A percentile compares a stretch with the other conserved stretches of the same genome.
Evolutionary conservation across 2,888 invertebrate genomes (phyloP).

Genomic region (Pristionchus arcanus): DNA sequence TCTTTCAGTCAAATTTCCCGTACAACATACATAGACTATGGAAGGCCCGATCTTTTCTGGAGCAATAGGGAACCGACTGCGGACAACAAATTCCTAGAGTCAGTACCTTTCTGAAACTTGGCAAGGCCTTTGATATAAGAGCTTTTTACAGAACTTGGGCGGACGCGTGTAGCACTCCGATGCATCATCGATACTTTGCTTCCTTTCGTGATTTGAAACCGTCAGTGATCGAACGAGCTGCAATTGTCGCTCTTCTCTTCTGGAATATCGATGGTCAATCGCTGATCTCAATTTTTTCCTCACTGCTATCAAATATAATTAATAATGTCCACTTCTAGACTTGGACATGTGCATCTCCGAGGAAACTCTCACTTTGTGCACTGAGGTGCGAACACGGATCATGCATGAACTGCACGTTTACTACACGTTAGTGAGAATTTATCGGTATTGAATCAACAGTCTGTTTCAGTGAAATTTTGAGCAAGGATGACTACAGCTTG

Average conservation of each 20-base stretch:
- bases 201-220: not conserved
- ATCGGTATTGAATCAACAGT: not conserved
- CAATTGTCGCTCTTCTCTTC: slow-evolving; percentile 2
- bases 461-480: not conserved
- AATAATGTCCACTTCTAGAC: no score
- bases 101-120: not conserved
- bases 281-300: not conserved
- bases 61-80: not conserved
- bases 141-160: not conserved
- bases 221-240: not conserved
- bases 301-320: no score
- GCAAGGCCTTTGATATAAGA: no score
- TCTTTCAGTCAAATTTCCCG: not conserved
- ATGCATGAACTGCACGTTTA: not conserved
- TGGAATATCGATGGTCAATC: slow-evolving; percentile 17
- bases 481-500: not conserved
- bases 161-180: not conserved
- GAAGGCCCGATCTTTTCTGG: not conserved
- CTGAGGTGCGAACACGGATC: not conserved
- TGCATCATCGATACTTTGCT: not conserved
- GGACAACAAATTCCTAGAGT: not conserved
- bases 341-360: not conserved
- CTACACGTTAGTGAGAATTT: not conserved
- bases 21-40: not conserved
- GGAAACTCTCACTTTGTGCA: not conserved